These are phyloP conservation scores for Trichogramma dendrolimi DNA, from an alignment of 2,888 invertebrate species.

Conservation along the genomic window DNA sequence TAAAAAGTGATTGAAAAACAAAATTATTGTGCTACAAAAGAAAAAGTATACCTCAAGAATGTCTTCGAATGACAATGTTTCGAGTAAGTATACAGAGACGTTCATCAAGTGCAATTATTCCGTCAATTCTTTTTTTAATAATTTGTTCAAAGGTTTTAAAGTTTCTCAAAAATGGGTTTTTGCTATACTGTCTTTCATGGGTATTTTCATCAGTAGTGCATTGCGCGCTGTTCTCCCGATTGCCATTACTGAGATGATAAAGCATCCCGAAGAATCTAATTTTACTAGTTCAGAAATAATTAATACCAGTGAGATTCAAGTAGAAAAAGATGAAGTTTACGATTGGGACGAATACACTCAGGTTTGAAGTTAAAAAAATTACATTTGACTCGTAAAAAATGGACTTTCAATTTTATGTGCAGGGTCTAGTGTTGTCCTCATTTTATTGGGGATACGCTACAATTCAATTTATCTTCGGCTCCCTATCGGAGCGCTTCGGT, in stretches of 20 bases:
- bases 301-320: neutral
- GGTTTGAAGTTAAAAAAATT: neutral
- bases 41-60: too few relatives aligned
- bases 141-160: conserved; percentile 20
- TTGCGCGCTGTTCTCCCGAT: conserved; percentile 67
- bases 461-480: neutral
- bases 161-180: conserved; percentile 35
- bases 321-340: neutral
- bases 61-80: too few relatives aligned
- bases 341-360: conserved; percentile 6
- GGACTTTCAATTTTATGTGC: too few relatives aligned
- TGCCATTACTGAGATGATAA: conserved; percentile 64
- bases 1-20: too few relatives aligned
- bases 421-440: neutral
- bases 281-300: neutral
- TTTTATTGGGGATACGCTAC: neutral
- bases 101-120: too few relatives aligned
- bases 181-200: conserved; percentile 62
- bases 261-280: neutral
- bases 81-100: too few relatives aligned
- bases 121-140: too few relatives aligned
- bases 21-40: too few relatives aligned
- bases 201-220: conserved; percentile 66
- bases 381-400: neutral
- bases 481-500: neutral